phyloP scores from a whole-genome alignment of 2,797 vertebrate genomes.

The Leontopithecus rosalia region DNA sequence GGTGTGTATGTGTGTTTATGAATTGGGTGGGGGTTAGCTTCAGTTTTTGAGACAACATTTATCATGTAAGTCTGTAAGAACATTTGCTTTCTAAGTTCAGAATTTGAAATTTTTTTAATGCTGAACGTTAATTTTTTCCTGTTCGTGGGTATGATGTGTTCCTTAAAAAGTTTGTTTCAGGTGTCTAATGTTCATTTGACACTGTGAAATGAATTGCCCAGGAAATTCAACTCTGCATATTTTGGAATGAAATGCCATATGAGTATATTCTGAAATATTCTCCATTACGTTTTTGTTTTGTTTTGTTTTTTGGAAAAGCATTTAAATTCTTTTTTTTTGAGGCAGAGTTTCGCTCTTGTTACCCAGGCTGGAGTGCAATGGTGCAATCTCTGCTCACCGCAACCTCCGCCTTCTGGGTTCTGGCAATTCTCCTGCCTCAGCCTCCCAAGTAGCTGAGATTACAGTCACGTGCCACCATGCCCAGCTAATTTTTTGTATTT shows the following conservation, averaged over 20 bases:
- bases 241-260: background rate
- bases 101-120: background rate
- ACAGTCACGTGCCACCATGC: no score
- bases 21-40: background rate
- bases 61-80: background rate
- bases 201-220: background rate
- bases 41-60: background rate
- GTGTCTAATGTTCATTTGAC: background rate
- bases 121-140: background rate
- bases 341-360: no score
- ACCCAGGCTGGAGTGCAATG: no score
- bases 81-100: background rate
- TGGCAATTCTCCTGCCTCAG: no score
- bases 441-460: no score
- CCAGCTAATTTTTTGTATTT: no score
- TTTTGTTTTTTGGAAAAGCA: background rate
- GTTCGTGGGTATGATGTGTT: background rate
- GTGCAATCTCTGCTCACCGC: no score
- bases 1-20: background rate
- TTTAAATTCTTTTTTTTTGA: slow-evolving; percentile 16
- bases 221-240: background rate
- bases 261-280: background rate
- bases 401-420: no score
- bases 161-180: background rate
- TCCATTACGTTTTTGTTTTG: no score